A percentile compares a stretch with the other conserved stretches of the same genome.
Conservation (phyloP, 2,797 vertebrate genomes). For the Pangasius macronema region DNA sequence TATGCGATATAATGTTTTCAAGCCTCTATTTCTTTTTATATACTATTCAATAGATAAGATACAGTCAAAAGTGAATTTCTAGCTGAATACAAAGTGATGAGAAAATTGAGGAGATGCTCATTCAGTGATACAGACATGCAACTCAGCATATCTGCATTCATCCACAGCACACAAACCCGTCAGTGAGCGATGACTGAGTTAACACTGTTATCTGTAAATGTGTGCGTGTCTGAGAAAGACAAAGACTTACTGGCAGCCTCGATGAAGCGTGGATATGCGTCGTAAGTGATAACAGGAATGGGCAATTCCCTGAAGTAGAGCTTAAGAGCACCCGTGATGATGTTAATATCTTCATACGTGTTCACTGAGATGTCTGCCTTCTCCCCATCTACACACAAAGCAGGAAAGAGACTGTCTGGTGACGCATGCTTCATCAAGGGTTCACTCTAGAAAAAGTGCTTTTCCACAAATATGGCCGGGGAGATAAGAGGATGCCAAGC, state of each 20-base stretch:
- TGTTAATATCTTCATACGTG: conserved; percentile 99
- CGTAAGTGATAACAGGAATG: conserved; percentile 95
- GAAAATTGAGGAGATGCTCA: neutral
- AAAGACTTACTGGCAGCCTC: conserved; percentile 92
- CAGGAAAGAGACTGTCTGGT: conserved; percentile 21
- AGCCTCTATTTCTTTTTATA: neutral
- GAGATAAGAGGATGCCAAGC: conserved; percentile 34
- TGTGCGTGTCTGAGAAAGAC: neutral
- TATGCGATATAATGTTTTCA: neutral
- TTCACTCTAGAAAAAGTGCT: neutral
- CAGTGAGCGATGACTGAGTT: conserved; percentile 6
- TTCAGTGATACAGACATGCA: conserved; percentile 5
- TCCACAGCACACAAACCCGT: neutral
- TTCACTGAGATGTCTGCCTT: conserved; percentile 98
- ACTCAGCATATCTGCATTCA: conserved; percentile 13
- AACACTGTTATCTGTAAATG: neutral
- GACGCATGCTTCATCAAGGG: conserved; percentile 21
- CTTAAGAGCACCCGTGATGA: conserved; percentile 98
- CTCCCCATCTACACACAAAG: conserved; percentile 87
- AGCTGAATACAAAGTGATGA: neutral
- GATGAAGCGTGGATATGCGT: conserved; percentile 96
- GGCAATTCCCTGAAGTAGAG: conserved; percentile 99
- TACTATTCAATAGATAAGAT: neutral
- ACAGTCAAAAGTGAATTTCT: neutral
- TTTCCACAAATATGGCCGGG: conserved; percentile 21